Conservation (phyloP, 1,140 invertebrate species). For the Conus ventricosus region DNA sequence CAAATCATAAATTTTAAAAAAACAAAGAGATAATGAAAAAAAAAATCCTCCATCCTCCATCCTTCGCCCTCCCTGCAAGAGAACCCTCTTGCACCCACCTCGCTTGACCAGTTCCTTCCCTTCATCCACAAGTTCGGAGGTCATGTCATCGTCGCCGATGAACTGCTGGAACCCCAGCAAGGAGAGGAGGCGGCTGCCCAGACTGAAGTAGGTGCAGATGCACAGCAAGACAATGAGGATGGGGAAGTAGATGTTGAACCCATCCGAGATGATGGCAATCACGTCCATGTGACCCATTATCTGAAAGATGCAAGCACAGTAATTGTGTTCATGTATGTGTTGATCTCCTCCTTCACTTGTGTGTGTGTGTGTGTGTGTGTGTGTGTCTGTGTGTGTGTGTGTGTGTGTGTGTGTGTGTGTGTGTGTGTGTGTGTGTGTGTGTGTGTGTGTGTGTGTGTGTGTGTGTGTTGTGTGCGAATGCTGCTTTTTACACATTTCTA, state of each 20-base stretch:
- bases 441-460: too few relatives aligned
- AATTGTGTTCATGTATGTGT: background rate
- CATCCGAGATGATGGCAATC: slow-evolving; percentile 95
- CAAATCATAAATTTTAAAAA: too few relatives aligned
- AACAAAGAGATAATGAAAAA: too few relatives aligned
- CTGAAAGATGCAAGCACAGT: slow-evolving; percentile 76
- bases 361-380: background rate
- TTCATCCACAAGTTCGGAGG: slow-evolving; percentile 93
- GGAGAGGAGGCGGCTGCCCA: slow-evolving; percentile 92
- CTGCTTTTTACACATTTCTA: too few relatives aligned
- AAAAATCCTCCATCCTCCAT: background rate
- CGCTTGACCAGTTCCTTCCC: slow-evolving; percentile 90
- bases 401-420: too few relatives aligned
- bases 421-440: too few relatives aligned
- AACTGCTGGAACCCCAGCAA: slow-evolving; percentile 97
- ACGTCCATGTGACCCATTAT: slow-evolving; percentile 99
- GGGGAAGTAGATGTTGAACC: slow-evolving; percentile 99
- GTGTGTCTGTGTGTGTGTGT: too few relatives aligned
- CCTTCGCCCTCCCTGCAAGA: background rate
- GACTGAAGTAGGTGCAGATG: slow-evolving; percentile 94
- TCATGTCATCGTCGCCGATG: slow-evolving; percentile 93
- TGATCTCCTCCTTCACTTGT: too few relatives aligned
- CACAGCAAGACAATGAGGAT: slow-evolving; percentile 96
- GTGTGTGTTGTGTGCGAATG: too few relatives aligned
- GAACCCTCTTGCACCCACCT: slow-evolving; percentile 61